Base-by-base conservation (phyloP, 2,888 invertebrate genomes). In the Chirona hameri region DNA sequence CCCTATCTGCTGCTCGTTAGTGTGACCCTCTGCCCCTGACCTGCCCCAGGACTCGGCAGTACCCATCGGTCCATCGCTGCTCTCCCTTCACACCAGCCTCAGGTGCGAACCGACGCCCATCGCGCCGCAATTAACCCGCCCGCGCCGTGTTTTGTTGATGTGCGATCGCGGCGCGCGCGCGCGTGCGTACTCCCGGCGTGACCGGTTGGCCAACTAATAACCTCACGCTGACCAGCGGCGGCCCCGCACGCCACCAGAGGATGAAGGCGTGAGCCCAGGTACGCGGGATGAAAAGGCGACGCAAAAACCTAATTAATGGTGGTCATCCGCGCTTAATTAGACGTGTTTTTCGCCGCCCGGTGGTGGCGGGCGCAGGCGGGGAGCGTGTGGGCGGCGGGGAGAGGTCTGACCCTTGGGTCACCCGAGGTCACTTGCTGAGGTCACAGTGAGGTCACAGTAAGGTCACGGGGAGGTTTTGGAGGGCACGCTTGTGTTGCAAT, bases 261-360 rank as follows among this genome's bases (percentile, higher is more conserved):
- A 60, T 60, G 60, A 60, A 60, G 60, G 60, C 24, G 60, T 60
- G 60, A 60, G 60, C 18, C 60, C 60, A 60, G 60, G 60, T 60
- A 2, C 24, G 24, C 60, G 21, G 7, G 60, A 52, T 52, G 52
- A 52, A 18, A 18, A 4, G 18, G 9, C 21, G 24, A 21, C 24
- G 60, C 60, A 60, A 60, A 55, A 60, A 60, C 60, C 60, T 60
- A 60, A 60, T 60, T 60, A 60, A 60, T 60, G 60, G 60, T 60
- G 60, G 60, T 60, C 60, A 60, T 60, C 60, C 24, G 60, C 24
- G 24, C 60, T 60, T 60, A 60, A 60, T 60, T 60, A 60, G 60
- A 7, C 18, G 60, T 2, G 60, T 60, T 60, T 60, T 60, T 60
- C 60, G 60, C 60, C 24, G 60, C 60, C 7, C 7, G 21, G 60